These are phyloP conservation scores for Ericerus pela DNA, from an alignment of 1,140 invertebrate genomes.

Conservation along the genomic window DNA sequence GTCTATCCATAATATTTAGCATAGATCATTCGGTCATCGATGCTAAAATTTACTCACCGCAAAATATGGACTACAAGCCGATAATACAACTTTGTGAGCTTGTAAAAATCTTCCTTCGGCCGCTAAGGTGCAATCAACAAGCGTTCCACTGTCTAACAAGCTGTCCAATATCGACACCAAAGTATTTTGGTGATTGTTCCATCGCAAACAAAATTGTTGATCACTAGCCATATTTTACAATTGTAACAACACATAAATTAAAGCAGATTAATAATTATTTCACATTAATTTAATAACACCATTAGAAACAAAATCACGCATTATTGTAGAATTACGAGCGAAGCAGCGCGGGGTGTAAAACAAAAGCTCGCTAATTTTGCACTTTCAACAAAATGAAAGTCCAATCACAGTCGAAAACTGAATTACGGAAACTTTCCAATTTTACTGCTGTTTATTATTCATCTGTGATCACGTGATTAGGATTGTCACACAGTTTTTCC, in stretches of 20 bases:
- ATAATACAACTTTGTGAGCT: slow-evolving; percentile 22
- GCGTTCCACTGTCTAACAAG: slow-evolving; percentile 34
- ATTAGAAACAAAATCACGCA: slow-evolving; percentile 2
- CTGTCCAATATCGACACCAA: slow-evolving; percentile 38
- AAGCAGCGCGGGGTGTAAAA: slow-evolving; percentile 3
- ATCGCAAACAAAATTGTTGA: slow-evolving; percentile 41
- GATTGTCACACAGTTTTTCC: too few species aligned
- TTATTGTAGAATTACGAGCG: neutral
- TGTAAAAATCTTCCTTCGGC: slow-evolving; percentile 21
- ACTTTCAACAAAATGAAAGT: slow-evolving; percentile 10
- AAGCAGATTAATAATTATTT: neutral
- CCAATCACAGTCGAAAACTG: slow-evolving; percentile 6
- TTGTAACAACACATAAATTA: neutral
- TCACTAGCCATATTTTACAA: slow-evolving; percentile 2
- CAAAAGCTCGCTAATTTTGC: slow-evolving; percentile 10
- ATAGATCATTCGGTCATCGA: too few species aligned
- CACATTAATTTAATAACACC: neutral
- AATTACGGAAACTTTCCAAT: slow-evolving; percentile 7
- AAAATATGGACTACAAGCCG: slow-evolving; percentile 23
- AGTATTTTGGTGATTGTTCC: slow-evolving; percentile 41
- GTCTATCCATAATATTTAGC: too few species aligned
- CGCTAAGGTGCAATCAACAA: slow-evolving; percentile 40
- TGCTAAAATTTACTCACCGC: slow-evolving; percentile 20
- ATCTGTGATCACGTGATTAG: slow-evolving; percentile 5
- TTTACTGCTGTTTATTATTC: neutral